Conservation (phyloP, 1,140 invertebrate species). For the Sitobion miscanthi region DNA sequence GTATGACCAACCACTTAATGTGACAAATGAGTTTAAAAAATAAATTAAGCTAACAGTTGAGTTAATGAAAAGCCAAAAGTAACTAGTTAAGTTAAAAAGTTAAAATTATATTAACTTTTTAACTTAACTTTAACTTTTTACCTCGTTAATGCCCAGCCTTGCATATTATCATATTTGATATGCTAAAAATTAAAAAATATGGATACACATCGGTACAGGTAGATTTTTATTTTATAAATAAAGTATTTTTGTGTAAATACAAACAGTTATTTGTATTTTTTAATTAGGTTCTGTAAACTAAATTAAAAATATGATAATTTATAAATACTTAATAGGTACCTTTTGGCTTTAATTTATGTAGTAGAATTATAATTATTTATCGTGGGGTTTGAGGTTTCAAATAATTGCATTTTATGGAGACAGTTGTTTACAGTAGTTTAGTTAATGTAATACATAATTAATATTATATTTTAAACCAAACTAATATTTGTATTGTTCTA, state of each 20-base stretch:
- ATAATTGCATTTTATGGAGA: too few relatives aligned
- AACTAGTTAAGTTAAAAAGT: too few relatives aligned
- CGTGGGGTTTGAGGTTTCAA: too few relatives aligned
- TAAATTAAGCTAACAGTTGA: too few relatives aligned
- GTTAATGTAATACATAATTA: background rate
- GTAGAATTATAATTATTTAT: background rate
- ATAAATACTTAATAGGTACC: background rate
- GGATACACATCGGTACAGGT: background rate
- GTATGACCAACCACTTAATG: too few relatives aligned
- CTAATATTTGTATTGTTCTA: conserved; percentile 54
- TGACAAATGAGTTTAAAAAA: too few relatives aligned
- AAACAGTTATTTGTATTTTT: background rate
- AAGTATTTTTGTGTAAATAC: background rate
- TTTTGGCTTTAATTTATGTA: background rate
- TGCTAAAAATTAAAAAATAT: background rate
- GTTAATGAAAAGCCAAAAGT: too few relatives aligned
- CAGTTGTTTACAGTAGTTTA: background rate
- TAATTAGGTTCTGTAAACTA: background rate
- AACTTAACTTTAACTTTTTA: too few relatives aligned
- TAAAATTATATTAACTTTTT: too few relatives aligned
- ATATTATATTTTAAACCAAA: background rate
- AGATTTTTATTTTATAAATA: background rate
- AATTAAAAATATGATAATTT: background rate
- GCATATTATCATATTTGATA: background rate
- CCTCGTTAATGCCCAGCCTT: too few relatives aligned